Evolutionary conservation across 2,888 invertebrate genomes (phyloP).

Genomic region (Volucella zonaria): DNA sequence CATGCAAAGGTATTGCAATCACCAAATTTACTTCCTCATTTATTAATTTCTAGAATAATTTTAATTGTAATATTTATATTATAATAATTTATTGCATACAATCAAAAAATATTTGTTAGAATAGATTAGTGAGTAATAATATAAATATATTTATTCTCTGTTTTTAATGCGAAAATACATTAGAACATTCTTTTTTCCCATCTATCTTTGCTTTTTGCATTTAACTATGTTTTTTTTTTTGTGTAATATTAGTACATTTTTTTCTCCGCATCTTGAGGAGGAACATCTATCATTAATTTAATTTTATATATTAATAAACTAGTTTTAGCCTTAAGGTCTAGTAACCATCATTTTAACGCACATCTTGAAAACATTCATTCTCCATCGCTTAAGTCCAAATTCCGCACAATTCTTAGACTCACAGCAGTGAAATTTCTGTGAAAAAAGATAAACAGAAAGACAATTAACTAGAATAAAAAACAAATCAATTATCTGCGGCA

Average conservation of each 20-base stretch:
- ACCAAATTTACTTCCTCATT: conserved; percentile 53
- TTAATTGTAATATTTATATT: conserved; percentile 61
- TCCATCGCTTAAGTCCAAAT: conserved; percentile 63
- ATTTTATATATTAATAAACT: conserved; percentile 73
- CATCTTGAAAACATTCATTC: conserved; percentile 74
- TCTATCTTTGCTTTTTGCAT: conserved; percentile 27
- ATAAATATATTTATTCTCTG: conserved; percentile 68
- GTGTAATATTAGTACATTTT: conserved; percentile 65
- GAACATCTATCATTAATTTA: conserved; percentile 70
- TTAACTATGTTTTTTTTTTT: conserved; percentile 50
- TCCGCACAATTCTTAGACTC: conserved; percentile 77
- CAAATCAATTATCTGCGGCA: conserved; percentile 74
- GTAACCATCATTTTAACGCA: conserved; percentile 78
- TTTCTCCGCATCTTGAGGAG: conserved; percentile 74
- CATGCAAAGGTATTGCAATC: conserved; percentile 57
- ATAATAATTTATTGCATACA: conserved; percentile 73
- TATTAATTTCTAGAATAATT: conserved; percentile 56
- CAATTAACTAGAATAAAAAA: too few relatives aligned
- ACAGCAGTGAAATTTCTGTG: conserved; percentile 81
- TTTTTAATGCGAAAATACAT: conserved; percentile 71
- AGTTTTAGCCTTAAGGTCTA: conserved; percentile 77
- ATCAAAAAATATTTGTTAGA: conserved; percentile 66
- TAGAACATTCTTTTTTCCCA: conserved; percentile 56
- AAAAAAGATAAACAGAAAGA: conserved; percentile 10
- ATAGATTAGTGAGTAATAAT: conserved; percentile 67